These are phyloP conservation scores for Falco naumanni DNA, from an alignment of 2,797 vertebrate species.

Conservation along the genomic window DNA sequence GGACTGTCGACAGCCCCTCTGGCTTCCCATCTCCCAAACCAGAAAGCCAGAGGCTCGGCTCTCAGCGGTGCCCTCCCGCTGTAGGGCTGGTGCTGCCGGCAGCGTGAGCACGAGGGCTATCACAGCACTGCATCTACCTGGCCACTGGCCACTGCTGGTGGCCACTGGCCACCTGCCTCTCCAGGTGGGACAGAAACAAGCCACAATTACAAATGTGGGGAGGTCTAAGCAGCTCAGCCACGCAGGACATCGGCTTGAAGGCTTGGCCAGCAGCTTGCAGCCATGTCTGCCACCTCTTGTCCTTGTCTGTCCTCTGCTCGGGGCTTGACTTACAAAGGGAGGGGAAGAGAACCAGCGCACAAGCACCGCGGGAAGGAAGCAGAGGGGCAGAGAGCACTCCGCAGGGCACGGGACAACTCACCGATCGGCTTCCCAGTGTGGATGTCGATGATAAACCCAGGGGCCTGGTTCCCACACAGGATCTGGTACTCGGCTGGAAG, in stretches of 20 bases:
- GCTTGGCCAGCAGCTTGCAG: background rate
- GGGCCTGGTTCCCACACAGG: slow-evolving; percentile 90
- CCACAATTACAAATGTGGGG: background rate
- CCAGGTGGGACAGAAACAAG: background rate
- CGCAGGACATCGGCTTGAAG: background rate
- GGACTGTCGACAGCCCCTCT: background rate
- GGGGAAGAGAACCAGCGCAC: background rate
- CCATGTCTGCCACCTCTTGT: background rate
- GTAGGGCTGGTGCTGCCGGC: background rate
- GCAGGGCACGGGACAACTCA: slow-evolving; percentile 36
- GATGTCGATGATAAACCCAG: slow-evolving; percentile 92
- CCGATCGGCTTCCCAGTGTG: slow-evolving; percentile 90
- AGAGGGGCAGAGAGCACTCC: background rate
- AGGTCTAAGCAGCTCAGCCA: background rate
- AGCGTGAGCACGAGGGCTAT: rapidly evolving
- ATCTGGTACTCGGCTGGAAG: slow-evolving; percentile 87
- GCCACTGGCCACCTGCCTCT: background rate
- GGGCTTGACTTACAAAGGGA: background rate
- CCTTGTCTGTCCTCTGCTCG: background rate
- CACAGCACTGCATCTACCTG: background rate
- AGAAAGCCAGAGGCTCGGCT: background rate
- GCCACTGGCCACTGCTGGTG: background rate
- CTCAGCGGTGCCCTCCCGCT: background rate
- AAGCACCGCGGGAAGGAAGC: background rate
- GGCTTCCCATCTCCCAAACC: background rate